Evolutionary conservation across 2,888 invertebrate species (phyloP), one percentile per base, ranked within the genome.

Genomic region (Eulithis testata): DNA sequence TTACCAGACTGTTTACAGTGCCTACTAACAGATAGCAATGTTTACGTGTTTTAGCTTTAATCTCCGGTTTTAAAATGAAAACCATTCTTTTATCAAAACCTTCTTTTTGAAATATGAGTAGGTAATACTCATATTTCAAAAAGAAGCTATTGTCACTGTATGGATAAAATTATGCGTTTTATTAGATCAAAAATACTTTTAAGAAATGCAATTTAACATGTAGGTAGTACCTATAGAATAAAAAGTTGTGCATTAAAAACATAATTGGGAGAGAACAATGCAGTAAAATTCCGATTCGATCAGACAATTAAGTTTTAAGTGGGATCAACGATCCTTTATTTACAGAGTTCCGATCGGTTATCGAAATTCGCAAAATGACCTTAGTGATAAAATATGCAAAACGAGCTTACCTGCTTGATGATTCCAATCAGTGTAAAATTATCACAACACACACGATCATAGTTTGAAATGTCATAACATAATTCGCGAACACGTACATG

Each of bases 311-410:
- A 84, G 72, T 83, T 82, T 81, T 74, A 85, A 89, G 86, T 87
- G 90, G 89, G 90, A 90, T 89, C 90, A 89, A 89, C 78, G 89
- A 83, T 90, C 89, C 86, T 82, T 78, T 78, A 79, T 80, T 83
- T 80, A 81, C 76, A 63, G 76, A 71, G 77, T 73, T 75, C 78
- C 76, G 77, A 73, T 74, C 68, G 54, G 58, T 76, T 78, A 82
- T 84, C 77, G 80, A 75, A 85, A 84, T 89, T 90, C 77, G 88
- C 89, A 80, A 85, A 79, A 75, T 50, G 14, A 56, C 31, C n/a
- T 6, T 44, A 50, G 61, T 44, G 58, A 67, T 66, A 45, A 47
- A 57, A 50, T 62, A 47, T 57, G 50, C 21, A 61, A 60, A 56
- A 70, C 61, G 31, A 62, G 43, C 67, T 75, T 73, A 82, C 84